A percentile compares a stretch with the other conserved stretches of the same genome.
Conservation (phyloP, 2,113 vertebrate species). For the Paralichthys olivaceus region DNA sequence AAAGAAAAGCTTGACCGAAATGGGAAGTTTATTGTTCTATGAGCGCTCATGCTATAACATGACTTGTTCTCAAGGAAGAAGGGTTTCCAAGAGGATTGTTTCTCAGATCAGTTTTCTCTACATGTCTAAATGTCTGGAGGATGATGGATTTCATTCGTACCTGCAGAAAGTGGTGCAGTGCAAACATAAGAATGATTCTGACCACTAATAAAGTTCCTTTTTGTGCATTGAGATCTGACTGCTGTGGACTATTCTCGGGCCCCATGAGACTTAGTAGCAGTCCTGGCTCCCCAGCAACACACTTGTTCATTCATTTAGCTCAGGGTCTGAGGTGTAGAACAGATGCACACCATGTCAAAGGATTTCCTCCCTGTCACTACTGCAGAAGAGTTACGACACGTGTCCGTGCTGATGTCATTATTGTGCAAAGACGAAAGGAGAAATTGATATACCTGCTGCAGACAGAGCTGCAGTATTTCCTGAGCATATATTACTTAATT, state of each 20-base stretch:
- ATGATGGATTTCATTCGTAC: neutral
- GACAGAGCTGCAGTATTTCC: conserved; percentile 27
- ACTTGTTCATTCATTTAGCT: conserved; percentile 32
- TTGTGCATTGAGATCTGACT: conserved; percentile 20
- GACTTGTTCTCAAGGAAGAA: conserved; percentile 25
- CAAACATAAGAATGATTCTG: neutral
- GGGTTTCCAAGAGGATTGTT: conserved; percentile 29
- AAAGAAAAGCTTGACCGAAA: conserved; percentile 34
- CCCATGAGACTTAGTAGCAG: conserved; percentile 13
- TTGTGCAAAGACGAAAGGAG: conserved; percentile 39
- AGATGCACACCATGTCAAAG: conserved; percentile 58
- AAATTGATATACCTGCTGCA: conserved; percentile 58
- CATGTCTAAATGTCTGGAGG: conserved; percentile 1
- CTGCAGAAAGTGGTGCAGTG: neutral
- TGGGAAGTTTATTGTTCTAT: conserved; percentile 12
- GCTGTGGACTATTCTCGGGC: conserved; percentile 2
- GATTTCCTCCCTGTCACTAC: conserved; percentile 65
- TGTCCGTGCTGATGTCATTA: conserved; percentile 56
- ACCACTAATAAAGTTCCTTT: neutral
- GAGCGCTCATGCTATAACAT: conserved; percentile 28
- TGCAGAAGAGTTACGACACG: conserved; percentile 41
- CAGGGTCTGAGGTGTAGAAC: conserved; percentile 50
- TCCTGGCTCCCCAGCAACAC: conserved; percentile 23
- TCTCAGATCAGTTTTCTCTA: conserved; percentile 19
- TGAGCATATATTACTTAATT: conserved; percentile 31